These are phyloP conservation scores for Papilio gigon DNA, from an alignment of 2,888 invertebrate species.

Conservation along the genomic window DNA sequence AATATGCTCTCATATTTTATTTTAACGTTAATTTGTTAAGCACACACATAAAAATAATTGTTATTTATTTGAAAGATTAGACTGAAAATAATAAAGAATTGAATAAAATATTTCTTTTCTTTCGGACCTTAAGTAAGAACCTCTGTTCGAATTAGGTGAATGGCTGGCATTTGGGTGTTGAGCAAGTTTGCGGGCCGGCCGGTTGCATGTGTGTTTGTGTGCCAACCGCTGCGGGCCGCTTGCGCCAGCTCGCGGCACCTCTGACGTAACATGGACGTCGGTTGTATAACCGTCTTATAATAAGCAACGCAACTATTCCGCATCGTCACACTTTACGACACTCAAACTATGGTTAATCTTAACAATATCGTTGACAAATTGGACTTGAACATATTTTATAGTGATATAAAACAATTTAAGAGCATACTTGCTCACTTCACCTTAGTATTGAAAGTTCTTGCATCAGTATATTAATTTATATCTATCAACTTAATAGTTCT, in stretches of 20 bases:
- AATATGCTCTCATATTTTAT: constrained; percentile 5
- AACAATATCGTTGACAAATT: constrained; percentile 27
- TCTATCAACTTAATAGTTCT: no score
- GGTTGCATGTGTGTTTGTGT: constrained; percentile 70
- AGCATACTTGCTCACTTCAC: neutral
- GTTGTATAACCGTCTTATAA: constrained; percentile 65
- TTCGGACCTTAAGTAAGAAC: constrained; percentile 1
- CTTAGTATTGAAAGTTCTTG: no score
- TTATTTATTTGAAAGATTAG: constrained; percentile 46
- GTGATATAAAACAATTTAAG: neutral
- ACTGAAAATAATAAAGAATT: constrained; percentile 40
- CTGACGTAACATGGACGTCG: constrained; percentile 66
- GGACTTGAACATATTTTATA: neutral
- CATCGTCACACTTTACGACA: constrained; percentile 53
- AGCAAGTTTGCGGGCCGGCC: constrained; percentile 43
- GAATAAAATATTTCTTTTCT: constrained; percentile 26
- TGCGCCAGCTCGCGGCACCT: constrained; percentile 55
- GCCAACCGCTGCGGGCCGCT: constrained; percentile 55
- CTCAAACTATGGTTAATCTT: constrained; percentile 37
- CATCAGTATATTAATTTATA: no score
- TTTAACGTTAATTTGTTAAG: neutral
- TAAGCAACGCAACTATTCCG: constrained; percentile 59
- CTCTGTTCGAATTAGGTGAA: constrained; percentile 38
- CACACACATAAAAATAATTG: neutral
- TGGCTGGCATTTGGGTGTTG: constrained; percentile 44